Evolutionary conservation across 2,888 invertebrate species (phyloP), one percentile per base, ranked within the genome.

Genomic region (Synanthedon tipuliformis): DNA sequence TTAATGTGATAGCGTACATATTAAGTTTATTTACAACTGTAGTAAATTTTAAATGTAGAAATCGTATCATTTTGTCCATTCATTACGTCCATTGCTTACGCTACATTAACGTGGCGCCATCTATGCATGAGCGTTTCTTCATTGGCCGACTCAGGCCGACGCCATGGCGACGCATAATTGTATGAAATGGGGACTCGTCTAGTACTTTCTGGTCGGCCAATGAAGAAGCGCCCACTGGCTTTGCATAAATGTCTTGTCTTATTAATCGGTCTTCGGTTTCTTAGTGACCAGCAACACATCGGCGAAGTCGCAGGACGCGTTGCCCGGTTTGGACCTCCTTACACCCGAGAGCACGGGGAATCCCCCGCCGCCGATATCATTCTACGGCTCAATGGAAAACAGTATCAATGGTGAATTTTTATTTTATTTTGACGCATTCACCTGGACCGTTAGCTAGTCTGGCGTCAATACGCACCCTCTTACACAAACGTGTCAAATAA

Each of bases 241-340:
- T 23, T 4, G 34, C 41, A 13, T 40, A 18, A 40, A 51, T 40
- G 2, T 52, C n/a, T 40, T 16, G 5, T 51, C 40, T 10, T 34
- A 34, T 10, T 10, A 34, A 34, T 34, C 34, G 34, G 34, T 34
- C 10, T 8, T 34, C 34, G 34, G 10, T 45, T 45, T 55, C 41
- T 41, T 71, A 84, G 84, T 75, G 50, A 63, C 61, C 0, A 81
- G 75, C 52, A 72, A 60, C 3, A 68, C 75, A 0, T 53, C 77
- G 54, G 81, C 80, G 52, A 84, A 83, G 62, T 71, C 82, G 0
- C 83, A 83, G 51, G 87, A 87, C 27, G 61, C 85, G 1, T 60
- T 88, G 34, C 87, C 88, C 1, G 88, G 88, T 0, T 54, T 88
- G 57, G 88, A 88, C 49, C 65, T 88, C 1, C 60, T 87, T 3